Evolutionary conservation across 2,113 vertebrate species (phyloP).

Genomic region (Montifringilla adamsi): DNA sequence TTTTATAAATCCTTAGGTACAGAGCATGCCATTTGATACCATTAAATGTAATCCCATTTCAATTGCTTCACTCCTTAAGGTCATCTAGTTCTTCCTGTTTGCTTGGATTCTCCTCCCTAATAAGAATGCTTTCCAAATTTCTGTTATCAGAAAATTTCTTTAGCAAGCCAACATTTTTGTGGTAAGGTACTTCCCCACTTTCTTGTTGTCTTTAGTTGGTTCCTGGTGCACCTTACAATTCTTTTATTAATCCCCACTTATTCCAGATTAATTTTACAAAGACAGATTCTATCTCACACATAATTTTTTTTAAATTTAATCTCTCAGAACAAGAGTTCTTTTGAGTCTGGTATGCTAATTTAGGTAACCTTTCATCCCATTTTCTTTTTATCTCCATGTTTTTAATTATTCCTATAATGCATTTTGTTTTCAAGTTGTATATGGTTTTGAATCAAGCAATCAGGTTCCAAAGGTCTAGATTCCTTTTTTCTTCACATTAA

Average conservation of each 20-base stretch:
- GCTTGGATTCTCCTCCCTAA: conserved; percentile 37
- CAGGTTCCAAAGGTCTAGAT: neutral
- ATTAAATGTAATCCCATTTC: neutral
- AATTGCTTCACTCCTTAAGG: conserved; percentile 40
- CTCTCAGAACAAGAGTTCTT: neutral
- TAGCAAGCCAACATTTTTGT: conserved; percentile 56
- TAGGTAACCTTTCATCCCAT: neutral
- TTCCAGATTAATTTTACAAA: neutral
- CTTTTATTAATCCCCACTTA: neutral
- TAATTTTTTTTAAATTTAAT: neutral
- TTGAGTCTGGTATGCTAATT: neutral
- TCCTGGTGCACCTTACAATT: conserved; percentile 24
- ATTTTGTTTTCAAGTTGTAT: neutral
- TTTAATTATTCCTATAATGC: neutral
- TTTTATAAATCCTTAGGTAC: conserved; percentile 5
- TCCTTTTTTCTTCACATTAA: neutral
- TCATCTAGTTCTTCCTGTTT: conserved; percentile 58
- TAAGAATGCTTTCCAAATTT: conserved; percentile 36
- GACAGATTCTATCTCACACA: neutral
- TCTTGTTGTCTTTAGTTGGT: neutral
- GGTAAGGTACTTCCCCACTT: conserved; percentile 53
- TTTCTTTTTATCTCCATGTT: neutral
- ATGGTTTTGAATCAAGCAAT: neutral
- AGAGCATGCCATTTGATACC: neutral
- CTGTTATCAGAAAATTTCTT: conserved; percentile 45